Conservation (phyloP, 2,797 vertebrate species). For the Malurus splendens region DNA sequence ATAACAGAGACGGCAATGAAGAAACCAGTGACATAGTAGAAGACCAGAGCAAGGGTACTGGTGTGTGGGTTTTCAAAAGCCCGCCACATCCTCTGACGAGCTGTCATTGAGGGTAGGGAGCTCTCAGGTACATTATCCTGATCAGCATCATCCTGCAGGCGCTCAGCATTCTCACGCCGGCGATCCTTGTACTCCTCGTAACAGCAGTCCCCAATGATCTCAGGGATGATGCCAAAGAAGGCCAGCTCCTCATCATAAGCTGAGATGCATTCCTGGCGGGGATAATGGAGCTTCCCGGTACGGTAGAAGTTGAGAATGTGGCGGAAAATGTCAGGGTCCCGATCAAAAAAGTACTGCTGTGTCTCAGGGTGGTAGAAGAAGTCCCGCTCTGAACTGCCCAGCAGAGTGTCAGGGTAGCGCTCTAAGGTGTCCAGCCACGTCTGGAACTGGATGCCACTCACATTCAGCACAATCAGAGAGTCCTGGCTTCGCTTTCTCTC, state of each 20-base stretch:
- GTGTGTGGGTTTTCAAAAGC: slow-evolving; percentile 97
- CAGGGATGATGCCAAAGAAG: slow-evolving; percentile 94
- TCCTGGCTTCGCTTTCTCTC: slow-evolving; percentile 78
- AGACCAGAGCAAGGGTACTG: slow-evolving; percentile 92
- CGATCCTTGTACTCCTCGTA: slow-evolving; percentile 98
- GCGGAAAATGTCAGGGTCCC: slow-evolving; percentile 94
- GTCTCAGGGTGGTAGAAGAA: slow-evolving; percentile 93
- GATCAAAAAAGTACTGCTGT: slow-evolving; percentile 94
- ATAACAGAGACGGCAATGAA: slow-evolving; percentile 96
- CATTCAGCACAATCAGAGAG: slow-evolving; percentile 87
- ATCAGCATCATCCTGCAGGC: slow-evolving; percentile 89
- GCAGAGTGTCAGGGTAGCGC: slow-evolving; percentile 91
- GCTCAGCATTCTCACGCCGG: slow-evolving; percentile 88
- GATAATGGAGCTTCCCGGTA: slow-evolving; percentile 91
- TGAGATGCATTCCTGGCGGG: slow-evolving; percentile 92
- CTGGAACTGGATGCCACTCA: slow-evolving; percentile 92
- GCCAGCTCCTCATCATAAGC: slow-evolving; percentile 93
- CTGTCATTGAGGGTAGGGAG: slow-evolving; percentile 76
- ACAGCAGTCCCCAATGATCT: slow-evolving; percentile 95
- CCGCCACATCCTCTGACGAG: slow-evolving; percentile 88
- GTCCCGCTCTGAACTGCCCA: slow-evolving; percentile 92
- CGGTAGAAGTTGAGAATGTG: slow-evolving; percentile 96
- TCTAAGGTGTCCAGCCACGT: slow-evolving; percentile 93
- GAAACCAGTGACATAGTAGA: slow-evolving; percentile 97
- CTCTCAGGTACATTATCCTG: slow-evolving; percentile 74